phyloP scores from a whole-genome alignment of 2,797 vertebrate genomes.

The Chelon auratus region DNA sequence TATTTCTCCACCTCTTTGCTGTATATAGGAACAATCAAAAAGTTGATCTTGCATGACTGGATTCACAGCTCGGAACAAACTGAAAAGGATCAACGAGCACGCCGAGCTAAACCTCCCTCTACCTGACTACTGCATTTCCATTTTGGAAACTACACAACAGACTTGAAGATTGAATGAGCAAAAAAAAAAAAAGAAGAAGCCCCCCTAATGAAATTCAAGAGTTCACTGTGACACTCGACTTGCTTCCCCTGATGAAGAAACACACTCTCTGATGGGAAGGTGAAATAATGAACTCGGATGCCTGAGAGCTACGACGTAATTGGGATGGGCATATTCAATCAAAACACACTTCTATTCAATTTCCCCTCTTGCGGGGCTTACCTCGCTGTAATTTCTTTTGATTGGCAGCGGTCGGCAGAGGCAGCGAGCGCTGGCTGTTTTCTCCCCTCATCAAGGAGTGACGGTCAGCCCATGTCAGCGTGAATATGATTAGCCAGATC shows the following conservation, averaged over 20 bases:
- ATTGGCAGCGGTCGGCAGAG: slow-evolving; percentile 64
- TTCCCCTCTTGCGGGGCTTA: slow-evolving; percentile 58
- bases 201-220: slow-evolving; percentile 65
- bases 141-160: slow-evolving; percentile 51
- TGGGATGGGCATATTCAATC: slow-evolving; percentile 82
- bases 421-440: slow-evolving; percentile 37
- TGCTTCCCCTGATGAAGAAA: slow-evolving; percentile 68
- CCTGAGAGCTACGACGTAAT: slow-evolving; percentile 76
- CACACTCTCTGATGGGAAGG: slow-evolving; percentile 61
- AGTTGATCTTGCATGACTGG: slow-evolving; percentile 21
- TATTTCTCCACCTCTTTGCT: background rate
- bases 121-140: slow-evolving; percentile 46
- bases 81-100: slow-evolving; percentile 40
- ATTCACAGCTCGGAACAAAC: slow-evolving; percentile 22
- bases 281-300: slow-evolving; percentile 74
- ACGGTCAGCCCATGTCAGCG: slow-evolving; percentile 43
- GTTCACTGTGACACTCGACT: slow-evolving; percentile 59
- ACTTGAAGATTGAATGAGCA: slow-evolving; percentile 54
- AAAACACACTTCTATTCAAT: slow-evolving; percentile 80
- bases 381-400: slow-evolving; percentile 68
- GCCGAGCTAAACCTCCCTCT: slow-evolving; percentile 30
- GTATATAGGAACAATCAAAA: background rate
- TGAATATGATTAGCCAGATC: slow-evolving; percentile 56
- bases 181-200: slow-evolving; percentile 29
- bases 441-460: slow-evolving; percentile 28